Evolutionary conservation across 2,113 vertebrate species (phyloP).

Genomic region (Misgurnus mizolepis): DNA sequence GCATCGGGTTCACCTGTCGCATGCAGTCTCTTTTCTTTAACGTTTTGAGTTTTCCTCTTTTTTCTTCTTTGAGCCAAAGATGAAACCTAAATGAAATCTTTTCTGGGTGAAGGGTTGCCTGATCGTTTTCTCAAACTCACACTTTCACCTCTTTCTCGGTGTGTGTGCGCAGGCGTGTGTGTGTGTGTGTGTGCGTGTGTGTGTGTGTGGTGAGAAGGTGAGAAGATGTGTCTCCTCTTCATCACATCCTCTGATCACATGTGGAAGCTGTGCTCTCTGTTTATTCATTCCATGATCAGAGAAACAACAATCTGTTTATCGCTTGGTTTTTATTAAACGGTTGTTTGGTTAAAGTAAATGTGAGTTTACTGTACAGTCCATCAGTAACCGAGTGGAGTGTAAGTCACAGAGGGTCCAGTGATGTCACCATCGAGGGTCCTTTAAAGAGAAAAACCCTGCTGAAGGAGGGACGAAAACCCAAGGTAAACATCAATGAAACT

Average conservation of each 20-base stretch:
- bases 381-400: slow-evolving; percentile 76
- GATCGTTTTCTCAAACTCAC: background rate
- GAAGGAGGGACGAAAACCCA: slow-evolving; percentile 91
- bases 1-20: slow-evolving; percentile 25
- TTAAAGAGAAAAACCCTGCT: slow-evolving; percentile 88
- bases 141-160: background rate
- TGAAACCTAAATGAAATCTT: background rate
- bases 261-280: background rate
- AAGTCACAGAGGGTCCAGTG: slow-evolving; percentile 68
- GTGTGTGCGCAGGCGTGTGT: no score
- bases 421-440: slow-evolving; percentile 85
- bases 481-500: slow-evolving; percentile 69
- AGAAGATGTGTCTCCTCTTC: background rate
- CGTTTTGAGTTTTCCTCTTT: background rate
- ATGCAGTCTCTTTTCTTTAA: slow-evolving; percentile 29
- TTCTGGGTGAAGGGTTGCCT: background rate
- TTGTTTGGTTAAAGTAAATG: background rate
- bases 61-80: background rate
- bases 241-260: slow-evolving; percentile 1
- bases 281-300: background rate
- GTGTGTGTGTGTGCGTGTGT: no score
- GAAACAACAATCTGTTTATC: background rate
- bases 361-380: slow-evolving; percentile 67
- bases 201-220: no score
- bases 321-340: no score